Percentiles rank a stretch among this genome's conserved stretches.
Conservation (phyloP, 2,888 invertebrate genomes). For the Pelosia muscerda region DNA sequence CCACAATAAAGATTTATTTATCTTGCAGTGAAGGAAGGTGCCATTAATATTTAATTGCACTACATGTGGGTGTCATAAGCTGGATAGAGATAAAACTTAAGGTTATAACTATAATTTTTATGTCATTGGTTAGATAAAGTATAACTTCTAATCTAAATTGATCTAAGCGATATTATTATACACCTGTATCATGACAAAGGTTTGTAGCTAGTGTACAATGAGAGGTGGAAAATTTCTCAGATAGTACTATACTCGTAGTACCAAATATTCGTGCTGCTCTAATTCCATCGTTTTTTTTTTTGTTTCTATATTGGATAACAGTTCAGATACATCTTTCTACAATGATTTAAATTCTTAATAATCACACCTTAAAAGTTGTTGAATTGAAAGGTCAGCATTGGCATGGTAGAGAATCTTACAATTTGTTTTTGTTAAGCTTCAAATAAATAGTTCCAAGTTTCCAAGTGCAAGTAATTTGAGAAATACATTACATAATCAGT, state of each 20-base stretch:
- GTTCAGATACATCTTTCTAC: neutral
- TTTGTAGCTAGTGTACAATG: neutral
- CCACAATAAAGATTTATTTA: slow-evolving; percentile 9
- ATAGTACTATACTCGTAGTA: no score
- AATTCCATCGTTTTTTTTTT: no score
- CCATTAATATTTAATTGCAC: slow-evolving; percentile 24
- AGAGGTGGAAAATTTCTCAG: no score
- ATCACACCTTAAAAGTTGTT: neutral
- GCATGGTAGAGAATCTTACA: neutral
- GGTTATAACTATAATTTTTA: slow-evolving; percentile 1
- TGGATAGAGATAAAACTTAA: slow-evolving; percentile 25
- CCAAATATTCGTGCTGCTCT: neutral
- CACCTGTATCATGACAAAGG: neutral
- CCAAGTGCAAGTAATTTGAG: no score
- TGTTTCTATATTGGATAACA: no score
- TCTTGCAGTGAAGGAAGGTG: slow-evolving; percentile 11
- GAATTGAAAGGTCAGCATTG: neutral
- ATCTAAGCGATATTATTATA: neutral
- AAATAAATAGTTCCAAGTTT: no score
- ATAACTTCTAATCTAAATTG: neutral
- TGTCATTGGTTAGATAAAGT: neutral
- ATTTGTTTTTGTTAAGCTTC: no score
- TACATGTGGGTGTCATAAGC: slow-evolving; percentile 14
- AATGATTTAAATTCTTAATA: neutral
- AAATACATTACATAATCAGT: no score